These are phyloP conservation scores for Chloromyia formosa DNA, from an alignment of 2,888 invertebrate species.

Conservation along the genomic window DNA sequence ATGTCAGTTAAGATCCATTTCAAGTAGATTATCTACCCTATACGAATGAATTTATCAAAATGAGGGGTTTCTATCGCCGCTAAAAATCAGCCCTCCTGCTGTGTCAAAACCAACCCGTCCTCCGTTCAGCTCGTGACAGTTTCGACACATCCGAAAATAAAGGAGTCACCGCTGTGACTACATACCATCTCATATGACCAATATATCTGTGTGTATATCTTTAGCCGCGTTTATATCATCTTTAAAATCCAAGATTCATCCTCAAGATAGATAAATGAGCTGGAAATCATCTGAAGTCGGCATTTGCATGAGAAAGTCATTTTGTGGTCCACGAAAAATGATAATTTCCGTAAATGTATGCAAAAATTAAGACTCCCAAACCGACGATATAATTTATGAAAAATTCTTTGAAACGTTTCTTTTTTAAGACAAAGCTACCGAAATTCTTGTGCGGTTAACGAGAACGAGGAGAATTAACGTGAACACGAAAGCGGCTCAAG, in stretches of 20 bases:
- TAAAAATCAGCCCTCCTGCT: constrained; percentile 43
- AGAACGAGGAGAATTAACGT: constrained; percentile 10
- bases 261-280: constrained; percentile 25
- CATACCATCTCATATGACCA: background rate
- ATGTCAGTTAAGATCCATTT: constrained; percentile 28
- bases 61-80: constrained; percentile 37
- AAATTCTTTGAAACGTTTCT: constrained; percentile 33
- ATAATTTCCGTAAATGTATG: constrained; percentile 36
- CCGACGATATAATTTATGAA: constrained; percentile 41
- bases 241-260: constrained; percentile 18
- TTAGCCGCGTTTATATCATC: constrained; percentile 30
- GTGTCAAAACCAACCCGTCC: constrained; percentile 17
- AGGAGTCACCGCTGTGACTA: background rate
- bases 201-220: background rate
- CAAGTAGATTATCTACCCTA: constrained; percentile 39
- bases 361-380: constrained; percentile 37
- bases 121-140: background rate
- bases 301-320: constrained; percentile 42
- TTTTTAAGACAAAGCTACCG: constrained; percentile 27
- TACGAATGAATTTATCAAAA: constrained; percentile 26
- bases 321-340: constrained; percentile 19
- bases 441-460: constrained; percentile 24
- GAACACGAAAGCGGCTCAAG: background rate
- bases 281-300: constrained; percentile 25
- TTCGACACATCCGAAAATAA: constrained; percentile 3